Percentiles rank a stretch among this genome's conserved stretches.
Evolutionary conservation across 92 coral and sea anemone species (phyloP).

Genomic region (Nematostella vectensis): DNA sequence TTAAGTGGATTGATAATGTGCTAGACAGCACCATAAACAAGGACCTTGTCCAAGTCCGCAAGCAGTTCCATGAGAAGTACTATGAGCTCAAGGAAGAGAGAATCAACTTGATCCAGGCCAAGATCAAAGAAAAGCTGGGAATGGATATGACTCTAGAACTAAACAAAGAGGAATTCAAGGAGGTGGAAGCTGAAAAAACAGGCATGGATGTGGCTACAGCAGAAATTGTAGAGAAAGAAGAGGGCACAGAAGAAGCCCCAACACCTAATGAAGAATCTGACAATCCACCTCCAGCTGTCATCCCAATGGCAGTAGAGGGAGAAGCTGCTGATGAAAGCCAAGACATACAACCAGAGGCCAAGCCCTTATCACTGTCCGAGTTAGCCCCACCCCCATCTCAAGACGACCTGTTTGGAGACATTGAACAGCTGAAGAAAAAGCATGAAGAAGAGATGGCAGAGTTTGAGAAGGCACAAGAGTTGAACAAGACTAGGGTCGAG

Average conservation of each 20-base stretch:
- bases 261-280: constrained; percentile 53
- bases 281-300: constrained; percentile 32
- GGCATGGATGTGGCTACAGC: constrained; percentile 57
- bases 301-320: constrained; percentile 21
- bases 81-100: constrained; percentile 76
- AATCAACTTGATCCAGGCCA: constrained; percentile 55
- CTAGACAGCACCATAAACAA: constrained; percentile 54
- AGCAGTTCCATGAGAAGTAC: constrained; percentile 56
- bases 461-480: constrained; percentile 85
- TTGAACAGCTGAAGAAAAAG: constrained; percentile 83
- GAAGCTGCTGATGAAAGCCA: constrained; percentile 17
- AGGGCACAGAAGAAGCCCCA: constrained; percentile 79
- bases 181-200: constrained; percentile 19
- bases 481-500: constrained; percentile 83
- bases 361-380: constrained; percentile 63
- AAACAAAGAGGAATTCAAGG: constrained; percentile 53
- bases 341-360: constrained; percentile 7
- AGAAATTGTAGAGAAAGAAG: constrained; percentile 60
- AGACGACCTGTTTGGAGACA: constrained; percentile 82
- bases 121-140: constrained; percentile 68
- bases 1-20: constrained; percentile 78
- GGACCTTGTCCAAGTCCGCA: constrained; percentile 49
- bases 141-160: constrained; percentile 34
- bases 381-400: constrained; percentile 80
- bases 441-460: constrained; percentile 93